Base-by-base conservation (phyloP, 2,888 invertebrate species). In the Tiliacea citrago region DNA sequence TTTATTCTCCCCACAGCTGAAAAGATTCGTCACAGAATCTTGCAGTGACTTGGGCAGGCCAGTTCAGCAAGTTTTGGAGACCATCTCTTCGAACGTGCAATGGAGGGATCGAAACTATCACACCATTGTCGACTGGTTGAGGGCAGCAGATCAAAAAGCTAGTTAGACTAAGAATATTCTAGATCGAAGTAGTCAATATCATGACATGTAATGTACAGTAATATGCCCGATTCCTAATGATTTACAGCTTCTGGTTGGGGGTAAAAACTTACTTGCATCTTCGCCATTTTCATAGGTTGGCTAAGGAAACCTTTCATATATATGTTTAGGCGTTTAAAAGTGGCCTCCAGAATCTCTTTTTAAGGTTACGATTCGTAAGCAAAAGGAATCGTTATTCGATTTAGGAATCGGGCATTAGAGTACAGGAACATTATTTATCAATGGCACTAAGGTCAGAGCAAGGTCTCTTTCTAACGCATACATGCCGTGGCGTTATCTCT, bases 81-180 rank as follows among this genome's bases (percentile, higher is more conserved):
- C 98, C 69, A 98, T 98, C 0, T 97, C 98, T 84, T 97, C 98
- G 7, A 99, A 99, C 91, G 98, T 99, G 0, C 97, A 97, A 83
- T 99, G 99, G 99, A 98, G 98, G 97, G 96, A 97, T 69, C 96
- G 96, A 65, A 98, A 98, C 94, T 98, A 98, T 90, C 95, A 97
- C 70, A 97, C 97, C 4, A 98, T 99, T 77, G 97, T 97, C 6
- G 94, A 97, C 51, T 99, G 99, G 99, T 93, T 99, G 16, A 84
- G 94, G 7, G 84, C 86, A 4, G 91, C 90, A 2, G 93, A 95
- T 18, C 90, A 89, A 62, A 72, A 79, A 49, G 58, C 79, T 29
- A 84, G 86, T 45, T 88, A 80, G 42, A 75, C 16, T 68, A 53
- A 65, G 60, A 58, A 53, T 63, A 70, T 49, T 62, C 45, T 73